Conservation (phyloP, 2,113 vertebrate species). For the Muntiacus muntjak region DNA sequence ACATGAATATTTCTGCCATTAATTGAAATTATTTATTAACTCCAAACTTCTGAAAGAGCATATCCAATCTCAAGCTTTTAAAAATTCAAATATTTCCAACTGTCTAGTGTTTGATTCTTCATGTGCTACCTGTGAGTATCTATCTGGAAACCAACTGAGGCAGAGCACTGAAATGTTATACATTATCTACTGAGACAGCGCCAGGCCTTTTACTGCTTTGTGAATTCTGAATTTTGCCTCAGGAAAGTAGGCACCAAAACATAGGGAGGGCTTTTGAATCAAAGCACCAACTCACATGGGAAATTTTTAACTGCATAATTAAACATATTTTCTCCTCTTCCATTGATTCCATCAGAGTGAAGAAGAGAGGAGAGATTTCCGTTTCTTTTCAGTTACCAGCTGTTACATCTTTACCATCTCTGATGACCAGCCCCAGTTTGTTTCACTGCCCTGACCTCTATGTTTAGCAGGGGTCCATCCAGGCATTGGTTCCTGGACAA, state of each 20-base stretch:
- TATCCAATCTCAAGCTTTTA: background rate
- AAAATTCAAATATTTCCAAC: background rate
- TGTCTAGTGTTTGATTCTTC: background rate
- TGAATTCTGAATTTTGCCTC: background rate
- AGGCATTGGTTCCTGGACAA: background rate
- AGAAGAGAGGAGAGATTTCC: background rate
- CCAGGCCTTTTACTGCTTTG: background rate
- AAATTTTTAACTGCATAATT: background rate
- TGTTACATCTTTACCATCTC: background rate
- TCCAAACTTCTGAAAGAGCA: background rate
- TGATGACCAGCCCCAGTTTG: background rate
- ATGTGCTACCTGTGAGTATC: accelerated
- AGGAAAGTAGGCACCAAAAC: background rate
- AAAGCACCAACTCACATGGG: background rate
- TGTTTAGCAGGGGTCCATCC: accelerated
- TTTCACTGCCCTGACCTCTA: background rate
- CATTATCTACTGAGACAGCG: background rate
- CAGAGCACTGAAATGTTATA: background rate
- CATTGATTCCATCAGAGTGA: background rate
- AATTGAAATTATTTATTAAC: background rate
- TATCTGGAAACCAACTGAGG: accelerated
- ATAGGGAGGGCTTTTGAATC: background rate
- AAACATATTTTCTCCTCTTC: background rate
- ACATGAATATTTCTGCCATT: background rate
- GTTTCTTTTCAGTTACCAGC: background rate